Conservation (phyloP, 2,888 invertebrate genomes). For the Philopedon plagiatum region DNA sequence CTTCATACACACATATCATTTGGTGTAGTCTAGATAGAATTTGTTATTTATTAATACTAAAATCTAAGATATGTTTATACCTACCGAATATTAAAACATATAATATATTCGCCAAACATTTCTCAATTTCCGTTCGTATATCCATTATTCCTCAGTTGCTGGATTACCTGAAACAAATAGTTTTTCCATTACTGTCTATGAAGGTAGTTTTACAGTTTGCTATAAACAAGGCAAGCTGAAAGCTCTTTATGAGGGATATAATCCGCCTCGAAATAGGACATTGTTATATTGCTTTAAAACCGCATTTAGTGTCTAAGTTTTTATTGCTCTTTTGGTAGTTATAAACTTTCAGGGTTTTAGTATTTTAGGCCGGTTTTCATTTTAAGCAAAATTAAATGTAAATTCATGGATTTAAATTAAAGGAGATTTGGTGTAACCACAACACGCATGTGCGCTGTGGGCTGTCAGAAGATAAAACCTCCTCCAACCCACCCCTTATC, state of each 20-base stretch:
- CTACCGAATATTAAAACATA: constrained; percentile 10
- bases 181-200: constrained; percentile 22
- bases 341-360: neutral
- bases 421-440: too few species aligned
- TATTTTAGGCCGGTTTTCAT: neutral
- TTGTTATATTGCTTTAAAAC: neutral
- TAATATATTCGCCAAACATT: constrained; percentile 14
- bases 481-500: too few species aligned
- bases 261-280: neutral
- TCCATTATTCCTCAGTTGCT: constrained; percentile 6
- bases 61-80: too few species aligned
- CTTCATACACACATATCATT: too few species aligned
- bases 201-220: neutral
- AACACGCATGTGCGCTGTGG: too few species aligned
- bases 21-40: too few species aligned
- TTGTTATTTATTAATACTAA: too few species aligned
- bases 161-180: constrained; percentile 31
- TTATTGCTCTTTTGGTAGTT: neutral
- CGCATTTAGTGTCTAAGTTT: neutral
- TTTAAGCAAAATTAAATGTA: too few species aligned
- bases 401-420: too few species aligned
- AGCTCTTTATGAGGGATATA: constrained; percentile 4
- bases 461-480: too few species aligned
- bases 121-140: constrained; percentile 12
- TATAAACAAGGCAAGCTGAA: neutral